Evolutionary conservation across 1,140 invertebrate species (phyloP).

Genomic region (Neodiprion lecontei): DNA sequence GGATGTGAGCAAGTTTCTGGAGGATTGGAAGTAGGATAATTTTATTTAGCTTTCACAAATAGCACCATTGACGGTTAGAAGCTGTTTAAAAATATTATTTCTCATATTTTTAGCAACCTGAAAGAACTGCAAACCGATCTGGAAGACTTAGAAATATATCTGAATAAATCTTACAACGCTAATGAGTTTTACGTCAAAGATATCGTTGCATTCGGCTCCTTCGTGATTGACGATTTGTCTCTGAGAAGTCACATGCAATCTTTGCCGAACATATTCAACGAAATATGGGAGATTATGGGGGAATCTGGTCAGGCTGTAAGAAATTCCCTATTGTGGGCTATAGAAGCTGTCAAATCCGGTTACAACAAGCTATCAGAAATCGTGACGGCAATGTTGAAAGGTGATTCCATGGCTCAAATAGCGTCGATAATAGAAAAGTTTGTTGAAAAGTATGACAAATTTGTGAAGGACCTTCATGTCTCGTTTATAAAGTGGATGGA

Average conservation of each 20-base stretch:
- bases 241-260: constrained; percentile 79
- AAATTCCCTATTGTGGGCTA: constrained; percentile 75
- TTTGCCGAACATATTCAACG: constrained; percentile 78
- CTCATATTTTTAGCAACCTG: constrained; percentile 64
- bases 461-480: constrained; percentile 79
- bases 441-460: constrained; percentile 78
- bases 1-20: constrained; percentile 71
- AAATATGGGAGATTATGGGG: constrained; percentile 84
- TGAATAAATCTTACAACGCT: constrained; percentile 78
- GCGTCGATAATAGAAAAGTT: constrained; percentile 71
- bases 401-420: constrained; percentile 74
- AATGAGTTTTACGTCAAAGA: constrained; percentile 87
- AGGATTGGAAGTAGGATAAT: constrained; percentile 70
- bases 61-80: background rate
- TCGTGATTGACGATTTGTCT: constrained; percentile 78
- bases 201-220: constrained; percentile 71
- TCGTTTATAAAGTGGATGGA: constrained; percentile 78
- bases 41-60: constrained; percentile 10
- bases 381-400: constrained; percentile 71
- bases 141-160: constrained; percentile 70
- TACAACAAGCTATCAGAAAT: constrained; percentile 75
- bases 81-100: constrained; percentile 15
- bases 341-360: constrained; percentile 74
- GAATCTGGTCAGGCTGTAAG: constrained; percentile 79
- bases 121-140: constrained; percentile 76